Percentiles rank a stretch among this genome's conserved stretches.
Evolutionary conservation across 2,888 invertebrate species (phyloP).

Genomic region (Disparrhopalites patrizii): DNA sequence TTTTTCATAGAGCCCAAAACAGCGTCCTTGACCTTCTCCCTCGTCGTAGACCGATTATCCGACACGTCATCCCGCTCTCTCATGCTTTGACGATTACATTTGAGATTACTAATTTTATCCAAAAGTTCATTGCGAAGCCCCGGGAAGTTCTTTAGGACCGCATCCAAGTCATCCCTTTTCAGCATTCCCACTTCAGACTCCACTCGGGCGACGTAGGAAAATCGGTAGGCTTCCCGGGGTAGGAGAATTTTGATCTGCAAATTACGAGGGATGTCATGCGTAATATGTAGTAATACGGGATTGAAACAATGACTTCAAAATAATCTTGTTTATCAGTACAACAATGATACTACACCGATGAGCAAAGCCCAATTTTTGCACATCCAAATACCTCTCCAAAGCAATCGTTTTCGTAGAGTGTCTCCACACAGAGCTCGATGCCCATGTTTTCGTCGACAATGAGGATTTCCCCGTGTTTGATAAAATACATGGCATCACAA

Average conservation of each 20-base stretch:
- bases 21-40: no score
- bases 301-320: background rate
- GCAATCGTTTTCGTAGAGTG: slow-evolving; percentile 42
- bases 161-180: slow-evolving; percentile 36
- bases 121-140: slow-evolving; percentile 31
- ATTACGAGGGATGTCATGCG: background rate
- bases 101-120: slow-evolving; percentile 32
- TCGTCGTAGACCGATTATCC: no score
- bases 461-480: slow-evolving; percentile 44
- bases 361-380: background rate
- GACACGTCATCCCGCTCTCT: background rate
- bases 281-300: background rate
- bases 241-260: slow-evolving; percentile 40
- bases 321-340: background rate
- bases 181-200: slow-evolving; percentile 45
- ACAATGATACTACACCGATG: no score
- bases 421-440: slow-evolving; percentile 41
- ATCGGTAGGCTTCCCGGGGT: slow-evolving; percentile 38
- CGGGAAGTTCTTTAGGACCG: slow-evolving; percentile 37
- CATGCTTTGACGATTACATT: slow-evolving; percentile 14
- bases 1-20: no score
- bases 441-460: slow-evolving; percentile 43
- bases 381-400: slow-evolving; percentile 44
- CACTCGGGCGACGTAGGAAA: slow-evolving; percentile 42
- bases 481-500: slow-evolving; percentile 44